Evolutionary conservation across 2,888 invertebrate species (phyloP), one percentile per base, ranked within the genome.

Genomic region (Cyclophora punctaria): DNA sequence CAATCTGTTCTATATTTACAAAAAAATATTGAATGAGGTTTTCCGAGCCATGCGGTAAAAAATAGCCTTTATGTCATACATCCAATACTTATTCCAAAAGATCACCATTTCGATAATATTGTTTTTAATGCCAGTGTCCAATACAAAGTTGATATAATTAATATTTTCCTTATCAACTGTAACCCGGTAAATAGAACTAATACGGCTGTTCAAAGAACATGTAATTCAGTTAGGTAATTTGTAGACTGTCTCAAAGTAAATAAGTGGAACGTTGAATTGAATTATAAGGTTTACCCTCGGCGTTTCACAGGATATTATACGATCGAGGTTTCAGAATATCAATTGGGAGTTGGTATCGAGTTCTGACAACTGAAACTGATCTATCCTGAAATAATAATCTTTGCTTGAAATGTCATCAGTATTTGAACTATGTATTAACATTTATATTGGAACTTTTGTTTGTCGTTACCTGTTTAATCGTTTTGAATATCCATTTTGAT

Each of bases 141-240:
- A 20, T 20, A 20, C 1, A 20, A 20, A 20, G 20, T 20, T 20
- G 20, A 20, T 20, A 20, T 20, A 20, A 20, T 20, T 20, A 1
- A 1, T 20, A 20, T 20, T 20, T 20, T 20, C 20, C 20, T 20
- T 20, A 20, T 20, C 20, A 20, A 20, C 20, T 20, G 20, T 20
- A 20, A 20, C 20, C 20, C 20, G 20, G 20, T 20, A 20, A 20
- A 20, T 20, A 20, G 20, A 20, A 20, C 20, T 20, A 20, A 20
- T 20, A 20, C 20, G 20, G 2, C 20, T 37, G 37, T 5, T 37
- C 37, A 37, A 37, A 37, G 37, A 5, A 37, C 37, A 4, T 37
- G 5, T 37, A 75, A 78, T 71, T 70, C 59, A 69, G 69, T 78
- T 78, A 75, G 66, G 66, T 63, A 64, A 69, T 69, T 64, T 58